Evolutionary conservation across 2,888 invertebrate species (phyloP).

Genomic region (Incurvaria masculella): DNA sequence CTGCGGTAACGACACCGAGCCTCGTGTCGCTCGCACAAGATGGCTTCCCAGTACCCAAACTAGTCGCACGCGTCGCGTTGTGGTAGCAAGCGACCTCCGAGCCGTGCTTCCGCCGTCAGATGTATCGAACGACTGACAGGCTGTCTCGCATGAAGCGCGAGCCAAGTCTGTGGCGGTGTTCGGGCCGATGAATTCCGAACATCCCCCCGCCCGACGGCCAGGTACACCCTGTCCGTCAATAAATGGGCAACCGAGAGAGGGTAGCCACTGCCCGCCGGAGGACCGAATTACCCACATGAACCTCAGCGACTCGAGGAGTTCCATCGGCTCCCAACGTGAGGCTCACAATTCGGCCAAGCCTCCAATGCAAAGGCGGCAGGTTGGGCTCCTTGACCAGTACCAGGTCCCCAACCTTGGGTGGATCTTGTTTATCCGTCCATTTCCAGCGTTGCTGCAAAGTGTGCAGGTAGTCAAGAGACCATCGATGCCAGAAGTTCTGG

Average conservation of each 20-base stretch:
- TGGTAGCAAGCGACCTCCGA: too few species aligned
- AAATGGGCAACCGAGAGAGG: neutral
- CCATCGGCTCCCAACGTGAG: neutral
- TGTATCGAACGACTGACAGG: too few species aligned
- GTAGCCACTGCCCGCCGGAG: neutral
- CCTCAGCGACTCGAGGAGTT: neutral
- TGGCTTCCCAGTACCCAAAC: too few species aligned
- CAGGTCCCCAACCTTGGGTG: slow-evolving; percentile 11
- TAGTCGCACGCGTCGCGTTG: too few species aligned
- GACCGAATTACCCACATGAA: neutral
- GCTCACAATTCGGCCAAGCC: slow-evolving; percentile 6
- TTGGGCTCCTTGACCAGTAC: slow-evolving; percentile 17
- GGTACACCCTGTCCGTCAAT: too few species aligned
- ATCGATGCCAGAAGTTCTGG: slow-evolving; percentile 16
- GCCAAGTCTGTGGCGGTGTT: too few species aligned
- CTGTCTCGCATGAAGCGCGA: too few species aligned
- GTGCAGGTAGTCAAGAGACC: slow-evolving; percentile 15
- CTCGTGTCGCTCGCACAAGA: too few species aligned
- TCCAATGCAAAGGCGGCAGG: slow-evolving; percentile 15
- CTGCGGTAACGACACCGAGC: too few species aligned
- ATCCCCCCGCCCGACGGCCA: too few species aligned
- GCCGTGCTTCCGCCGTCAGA: too few species aligned
- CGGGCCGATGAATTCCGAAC: too few species aligned
- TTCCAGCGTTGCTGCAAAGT: slow-evolving; percentile 17
- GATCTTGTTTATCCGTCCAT: slow-evolving; percentile 11